Conservation (phyloP, 2,113 vertebrate genomes). For the Anoplopoma fimbria region DNA sequence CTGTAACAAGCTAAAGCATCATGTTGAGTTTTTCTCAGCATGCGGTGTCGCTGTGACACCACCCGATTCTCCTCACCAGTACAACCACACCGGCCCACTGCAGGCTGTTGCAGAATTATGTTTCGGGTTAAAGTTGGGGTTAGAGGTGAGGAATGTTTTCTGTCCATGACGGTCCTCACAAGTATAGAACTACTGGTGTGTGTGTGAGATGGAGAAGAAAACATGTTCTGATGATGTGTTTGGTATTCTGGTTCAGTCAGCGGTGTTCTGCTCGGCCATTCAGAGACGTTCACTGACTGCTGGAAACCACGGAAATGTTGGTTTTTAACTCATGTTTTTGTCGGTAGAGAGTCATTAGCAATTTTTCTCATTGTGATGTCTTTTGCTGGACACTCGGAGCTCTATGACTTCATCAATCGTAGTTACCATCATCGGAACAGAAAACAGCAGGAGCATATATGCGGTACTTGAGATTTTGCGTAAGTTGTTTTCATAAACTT, state of each 20-base stretch:
- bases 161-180: background rate
- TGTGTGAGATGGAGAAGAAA: too few relatives aligned
- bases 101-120: background rate
- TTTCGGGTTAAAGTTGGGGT: background rate
- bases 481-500: too few relatives aligned
- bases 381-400: too few relatives aligned
- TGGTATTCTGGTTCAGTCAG: slow-evolving; percentile 26
- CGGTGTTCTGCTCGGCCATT: slow-evolving; percentile 15
- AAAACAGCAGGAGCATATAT: too few relatives aligned
- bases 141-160: background rate
- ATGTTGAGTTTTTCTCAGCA: slow-evolving; percentile 8
- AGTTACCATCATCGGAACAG: too few relatives aligned
- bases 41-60: slow-evolving; percentile 35
- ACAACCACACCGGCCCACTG: background rate
- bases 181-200: too few relatives aligned
- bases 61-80: slow-evolving; percentile 16
- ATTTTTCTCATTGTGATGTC: too few relatives aligned
- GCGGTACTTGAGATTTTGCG: too few relatives aligned
- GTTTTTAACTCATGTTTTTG: too few relatives aligned
- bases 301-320: too few relatives aligned
- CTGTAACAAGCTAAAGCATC: background rate
- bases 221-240: background rate
- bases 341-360: too few relatives aligned
- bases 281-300: slow-evolving; percentile 24
- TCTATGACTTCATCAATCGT: too few relatives aligned